Evolutionary conservation across 2,113 vertebrate genomes (phyloP), one percentile per base, ranked within the genome.

Genomic region (Pseudopipra pipra): DNA sequence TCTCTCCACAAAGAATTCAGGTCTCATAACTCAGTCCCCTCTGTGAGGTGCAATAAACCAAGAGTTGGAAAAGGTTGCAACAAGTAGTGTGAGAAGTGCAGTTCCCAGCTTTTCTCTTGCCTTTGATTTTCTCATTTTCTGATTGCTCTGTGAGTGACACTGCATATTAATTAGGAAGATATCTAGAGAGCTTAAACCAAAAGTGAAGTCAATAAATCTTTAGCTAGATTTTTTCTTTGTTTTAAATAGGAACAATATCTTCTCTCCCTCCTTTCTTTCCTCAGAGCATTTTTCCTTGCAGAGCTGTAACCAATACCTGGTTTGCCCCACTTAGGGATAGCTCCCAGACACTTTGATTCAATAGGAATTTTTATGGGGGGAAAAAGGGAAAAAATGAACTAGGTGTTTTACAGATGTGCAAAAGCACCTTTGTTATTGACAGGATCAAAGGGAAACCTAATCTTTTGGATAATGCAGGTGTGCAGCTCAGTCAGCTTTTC

Each of bases 41-140:
- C 77, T 52, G 10, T 66, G 73, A 81, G 37, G 43, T 71, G 68
- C 76, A 55, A 44, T 28, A 56, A 67, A 78, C 11, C 58, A 74
- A 44, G 21, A 14, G 30, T 1, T 90, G 31, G 58, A 52, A 85
- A 76, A 56, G 39, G 52, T 21, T 75, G 77, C 73, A 89, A 59
- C 44, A 46, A 15, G 35, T 71, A 20, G 24, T 30, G 51, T 65
- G n/a, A 76, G 51, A 93, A 81, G n/a, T 52, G 7, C 33, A 58
- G 1, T 65, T 82, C 56, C 49, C 25, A 28, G 6, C 14, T 76
- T 87, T 74, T 44, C 75, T 61, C 25, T 72, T 89, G 76, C 47
- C 73, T 94, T 94, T 75, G 41, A 78, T 89, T 93, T 80, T 85
- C 49, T 88, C 14, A 27, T 89, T 90, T 95, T 82, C 74, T 68